Base-by-base conservation (phyloP, 2,113 vertebrate species). In the Vicugna pacos region DNA sequence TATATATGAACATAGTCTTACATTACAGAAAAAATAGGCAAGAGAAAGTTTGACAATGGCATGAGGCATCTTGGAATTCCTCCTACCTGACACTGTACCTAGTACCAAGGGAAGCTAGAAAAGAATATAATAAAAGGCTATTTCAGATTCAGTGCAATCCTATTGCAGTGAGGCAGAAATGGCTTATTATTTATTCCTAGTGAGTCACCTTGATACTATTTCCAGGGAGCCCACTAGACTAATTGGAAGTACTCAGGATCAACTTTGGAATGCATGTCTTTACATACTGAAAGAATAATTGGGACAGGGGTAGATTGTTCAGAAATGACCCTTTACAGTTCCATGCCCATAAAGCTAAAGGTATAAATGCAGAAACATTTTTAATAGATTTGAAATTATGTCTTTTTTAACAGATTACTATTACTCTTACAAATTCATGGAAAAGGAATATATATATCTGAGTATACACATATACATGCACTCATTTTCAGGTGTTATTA, bases 71-170 rank as follows among this genome's bases (percentile, higher is more conserved):
- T 79, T 26, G 32, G 46, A 84, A 80, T 35, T 60, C 32, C 52
- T 82, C n/a, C 35, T 42, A 54, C 2, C 0, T 30, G n/a, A 13
- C 15, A 20, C 11, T 50, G 26, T 1, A 7, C 3, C 19, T 14
- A 24, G 3, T 6, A 15, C 24, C 54, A 38, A 19, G 14, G 14
- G 15, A 48, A 70, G 20, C 2, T 32, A 22, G 20, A 6, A 4
- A 48, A 73, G 5, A 5, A 15, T 64, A 5, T 38, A 9, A 19
- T 12, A 30, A 56, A 82, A 52, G 12, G 0, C 8, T 79, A 17
- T 8, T 3, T 35, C 14, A n/a, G 48, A 62, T 35, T 64, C 17
- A 48, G 15, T 17, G 30, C 4, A 22, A 9, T 9, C 15, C 5
- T 60, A 20, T 2, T 89, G 46, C 17, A 32, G 3, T 67, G 26